Evolutionary conservation across 2,113 vertebrate genomes (phyloP).

Genomic region (Ictidomys tridecemlineatus): DNA sequence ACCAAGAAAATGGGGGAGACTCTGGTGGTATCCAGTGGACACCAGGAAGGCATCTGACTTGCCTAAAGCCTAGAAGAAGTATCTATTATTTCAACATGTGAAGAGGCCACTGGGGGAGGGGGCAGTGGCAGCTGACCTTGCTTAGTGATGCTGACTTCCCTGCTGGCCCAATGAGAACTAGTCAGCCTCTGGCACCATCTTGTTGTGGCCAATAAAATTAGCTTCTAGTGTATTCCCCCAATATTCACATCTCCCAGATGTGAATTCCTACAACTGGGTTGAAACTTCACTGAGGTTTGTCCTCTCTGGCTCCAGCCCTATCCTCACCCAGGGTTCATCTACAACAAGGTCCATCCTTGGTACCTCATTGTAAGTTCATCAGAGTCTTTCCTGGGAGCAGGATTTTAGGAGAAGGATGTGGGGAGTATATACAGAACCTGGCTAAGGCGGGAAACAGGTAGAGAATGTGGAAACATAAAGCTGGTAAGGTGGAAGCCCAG

Average conservation of each 20-base stretch:
- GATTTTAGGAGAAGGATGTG: background rate
- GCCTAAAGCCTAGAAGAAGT: background rate
- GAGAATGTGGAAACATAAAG: background rate
- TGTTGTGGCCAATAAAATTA: background rate
- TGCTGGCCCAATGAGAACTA: background rate
- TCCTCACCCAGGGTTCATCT: no score
- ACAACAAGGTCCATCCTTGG: background rate
- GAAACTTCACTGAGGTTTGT: background rate
- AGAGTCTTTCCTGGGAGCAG: constrained; percentile 3
- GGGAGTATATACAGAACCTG: background rate
- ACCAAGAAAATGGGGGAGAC: background rate
- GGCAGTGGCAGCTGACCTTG: background rate
- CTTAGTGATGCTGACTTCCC: background rate
- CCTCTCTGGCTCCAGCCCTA: background rate
- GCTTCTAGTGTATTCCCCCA: background rate
- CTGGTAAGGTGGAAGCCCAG: background rate
- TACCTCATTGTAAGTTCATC: background rate
- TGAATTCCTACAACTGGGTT: background rate
- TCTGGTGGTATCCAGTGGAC: background rate
- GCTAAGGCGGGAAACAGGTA: background rate
- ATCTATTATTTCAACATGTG: background rate
- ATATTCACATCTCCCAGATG: background rate
- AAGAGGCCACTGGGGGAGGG: background rate
- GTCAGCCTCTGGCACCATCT: background rate
- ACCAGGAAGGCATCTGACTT: background rate